phyloP scores from a whole-genome alignment of 1,140 invertebrate species.

The Pissodes strobi region DNA sequence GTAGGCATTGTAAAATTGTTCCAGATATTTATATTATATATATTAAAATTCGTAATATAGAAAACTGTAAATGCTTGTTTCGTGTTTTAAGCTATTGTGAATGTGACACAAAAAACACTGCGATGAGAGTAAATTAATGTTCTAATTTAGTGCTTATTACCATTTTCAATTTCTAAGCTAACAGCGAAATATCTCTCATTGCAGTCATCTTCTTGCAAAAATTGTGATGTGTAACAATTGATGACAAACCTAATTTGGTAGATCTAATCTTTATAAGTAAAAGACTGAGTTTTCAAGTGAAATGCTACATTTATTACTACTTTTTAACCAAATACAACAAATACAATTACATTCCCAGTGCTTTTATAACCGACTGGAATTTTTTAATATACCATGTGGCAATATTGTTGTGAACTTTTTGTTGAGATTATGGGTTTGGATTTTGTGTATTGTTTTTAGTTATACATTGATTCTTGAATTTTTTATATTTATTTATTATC shows the following conservation, averaged over 20 bases:
- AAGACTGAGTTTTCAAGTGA: slow-evolving; percentile 14
- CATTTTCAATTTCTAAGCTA: no score
- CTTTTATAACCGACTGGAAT: slow-evolving; percentile 37
- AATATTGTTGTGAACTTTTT: slow-evolving; percentile 6
- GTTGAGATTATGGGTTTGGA: slow-evolving; percentile 28
- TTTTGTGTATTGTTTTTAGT: slow-evolving; percentile 17
- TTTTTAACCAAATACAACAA: slow-evolving; percentile 18
- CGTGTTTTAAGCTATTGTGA: background rate
- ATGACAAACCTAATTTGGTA: background rate
- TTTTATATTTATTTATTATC: slow-evolving; percentile 17
- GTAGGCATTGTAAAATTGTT: background rate
- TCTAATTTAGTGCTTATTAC: no score
- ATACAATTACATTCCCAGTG: slow-evolving; percentile 47
- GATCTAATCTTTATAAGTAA: slow-evolving; percentile 7
- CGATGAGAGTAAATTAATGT: background rate
- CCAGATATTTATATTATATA: background rate
- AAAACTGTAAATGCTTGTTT: background rate
- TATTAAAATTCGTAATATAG: no score
- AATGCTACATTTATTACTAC: slow-evolving; percentile 7
- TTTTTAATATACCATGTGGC: slow-evolving; percentile 8
- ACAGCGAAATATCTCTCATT: no score
- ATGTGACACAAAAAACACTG: background rate
- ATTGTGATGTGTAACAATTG: slow-evolving; percentile 12
- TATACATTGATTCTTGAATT: background rate
- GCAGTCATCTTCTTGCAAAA: no score